Evolutionary conservation across 1,140 invertebrate genomes (phyloP), one percentile per base, ranked within the genome.

Genomic region (Penaeus chinensis): DNA sequence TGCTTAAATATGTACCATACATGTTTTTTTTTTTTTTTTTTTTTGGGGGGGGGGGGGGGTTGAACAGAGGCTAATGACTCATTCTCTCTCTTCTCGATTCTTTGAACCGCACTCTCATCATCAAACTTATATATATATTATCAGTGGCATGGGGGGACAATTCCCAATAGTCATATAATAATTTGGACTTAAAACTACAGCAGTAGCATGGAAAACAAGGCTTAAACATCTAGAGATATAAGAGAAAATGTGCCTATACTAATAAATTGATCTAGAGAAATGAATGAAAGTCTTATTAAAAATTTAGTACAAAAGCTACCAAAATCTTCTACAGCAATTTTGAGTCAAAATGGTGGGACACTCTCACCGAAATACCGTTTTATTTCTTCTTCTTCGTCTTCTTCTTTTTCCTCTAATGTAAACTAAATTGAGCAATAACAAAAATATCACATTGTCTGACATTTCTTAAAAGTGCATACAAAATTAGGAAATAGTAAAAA

Each of bases 401-500:
- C 0, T 54, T 13, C 2, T 54, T 54, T 54, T 54, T 54, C 54
- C 54, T 54, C 54, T 54, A 54, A 54, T 54, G 54, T 54, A 54
- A 77, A 77, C 74, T 77, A 77, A 77, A 77, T 77, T 77, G 74
- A 77, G 74, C 74, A 77, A 77, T 47, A 77, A 77, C 74, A 77
- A 77, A 77, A 77, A 77, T 77, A 77, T 77, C 74, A 77, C 74
- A 77, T 77, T 47, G 32, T 77, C 47, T 47, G 19, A 77, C 74
- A 27, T 22, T 77, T 47, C 54, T 54, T 77, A 77, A 27, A 37
- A 37, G 74, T 77, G 74, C 74, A 37, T 77, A 77, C 74, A 77
- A 77, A 77, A 24, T 77, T 27, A 77, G 47, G 20, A 37, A 47
- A 71, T 71, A 54, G 54, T 54, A 54, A 54, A 54, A 54, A 54